Evolutionary conservation across 1,140 invertebrate genomes (phyloP), one percentile per base, ranked within the genome.

Genomic region (Drosophila tropicalis): DNA sequence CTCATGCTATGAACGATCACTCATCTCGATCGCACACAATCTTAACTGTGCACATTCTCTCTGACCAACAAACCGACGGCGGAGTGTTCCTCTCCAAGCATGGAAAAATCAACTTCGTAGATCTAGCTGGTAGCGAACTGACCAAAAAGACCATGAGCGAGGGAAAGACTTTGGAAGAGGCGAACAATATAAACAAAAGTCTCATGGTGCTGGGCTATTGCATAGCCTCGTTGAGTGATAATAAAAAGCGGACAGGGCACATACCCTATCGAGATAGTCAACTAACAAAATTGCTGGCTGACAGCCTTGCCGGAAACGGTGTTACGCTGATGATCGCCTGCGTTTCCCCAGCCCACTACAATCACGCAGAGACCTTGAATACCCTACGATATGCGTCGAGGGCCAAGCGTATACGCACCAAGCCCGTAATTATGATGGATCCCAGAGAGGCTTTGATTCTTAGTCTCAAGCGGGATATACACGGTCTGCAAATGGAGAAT

Each of bases 111-210:
- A 98, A 98, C 93, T 97, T 99, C 85, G 98, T 99, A 1, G 98
- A 99, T 91, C 92, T 99, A 62, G 98, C 98, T 1, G 98, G 98
- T 10, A 98, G 97, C 83, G 98, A 99, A 93, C 96, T 98, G 94
- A 97, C 97, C 3, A 98, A 97, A 91, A 96, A 97, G 81, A 99
- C 98, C 0, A 95, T 97, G 66, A 98, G 97, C 79, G 96, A 96
- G 79, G 97, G 97, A 1, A 98, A 97, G 90, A 98, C 96, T 0
- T 92, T 98, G 61, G 96, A 97, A 90, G 98, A 99, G 92, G 98
- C 98, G 0, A 98, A 98, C 90, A 98, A 98, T 90, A 99, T 99
- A 70, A 99, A 99, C 91, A 97, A 99, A 81, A 99, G 98, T 79
- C 93, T 98, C 0, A 98, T 99, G 95, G 98, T 99, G 1, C 93